Evolutionary conservation across 2,113 vertebrate species (phyloP).

Genomic region (Xiphias gladius): DNA sequence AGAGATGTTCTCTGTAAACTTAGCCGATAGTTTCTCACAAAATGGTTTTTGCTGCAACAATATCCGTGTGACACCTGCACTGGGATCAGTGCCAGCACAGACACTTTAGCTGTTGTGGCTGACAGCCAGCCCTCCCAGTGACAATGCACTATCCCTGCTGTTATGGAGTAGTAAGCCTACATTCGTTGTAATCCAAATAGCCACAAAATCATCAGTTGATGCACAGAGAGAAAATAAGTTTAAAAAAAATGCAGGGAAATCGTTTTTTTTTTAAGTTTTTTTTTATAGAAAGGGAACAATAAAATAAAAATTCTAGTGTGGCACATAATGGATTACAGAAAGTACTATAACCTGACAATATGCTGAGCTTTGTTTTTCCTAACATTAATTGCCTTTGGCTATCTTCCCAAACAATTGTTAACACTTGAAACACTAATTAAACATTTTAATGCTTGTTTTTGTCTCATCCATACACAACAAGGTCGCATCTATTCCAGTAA

Average conservation of each 20-base stretch:
- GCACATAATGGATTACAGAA: not conserved
- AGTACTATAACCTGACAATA: not conserved
- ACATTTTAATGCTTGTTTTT: not conserved
- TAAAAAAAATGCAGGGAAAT: not conserved
- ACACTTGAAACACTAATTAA: not conserved
- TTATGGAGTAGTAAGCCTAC: constrained; percentile 25
- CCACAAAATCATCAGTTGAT: constrained; percentile 9
- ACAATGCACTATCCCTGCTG: constrained; percentile 40
- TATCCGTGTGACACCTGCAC: constrained; percentile 50
- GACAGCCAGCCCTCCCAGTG: constrained; percentile 43
- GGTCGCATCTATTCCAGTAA: too few species aligned
- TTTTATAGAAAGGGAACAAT: not conserved
- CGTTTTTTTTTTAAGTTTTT: too few species aligned
- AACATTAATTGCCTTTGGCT: not conserved
- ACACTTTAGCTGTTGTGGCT: constrained; percentile 28
- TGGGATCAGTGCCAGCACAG: constrained; percentile 47
- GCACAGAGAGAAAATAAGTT: not conserved
- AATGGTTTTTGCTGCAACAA: constrained; percentile 22
- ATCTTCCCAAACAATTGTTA: not conserved
- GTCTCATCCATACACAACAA: too few species aligned
- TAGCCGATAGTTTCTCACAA: constrained; percentile 44
- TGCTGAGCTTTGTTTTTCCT: not conserved
- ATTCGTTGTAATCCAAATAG: constrained; percentile 26
- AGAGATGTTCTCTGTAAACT: constrained; percentile 41
- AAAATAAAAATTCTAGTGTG: not conserved